Evolutionary conservation across 1,140 invertebrate species (phyloP), one percentile per base, ranked within the genome.

Genomic region (Ips typographus): DNA sequence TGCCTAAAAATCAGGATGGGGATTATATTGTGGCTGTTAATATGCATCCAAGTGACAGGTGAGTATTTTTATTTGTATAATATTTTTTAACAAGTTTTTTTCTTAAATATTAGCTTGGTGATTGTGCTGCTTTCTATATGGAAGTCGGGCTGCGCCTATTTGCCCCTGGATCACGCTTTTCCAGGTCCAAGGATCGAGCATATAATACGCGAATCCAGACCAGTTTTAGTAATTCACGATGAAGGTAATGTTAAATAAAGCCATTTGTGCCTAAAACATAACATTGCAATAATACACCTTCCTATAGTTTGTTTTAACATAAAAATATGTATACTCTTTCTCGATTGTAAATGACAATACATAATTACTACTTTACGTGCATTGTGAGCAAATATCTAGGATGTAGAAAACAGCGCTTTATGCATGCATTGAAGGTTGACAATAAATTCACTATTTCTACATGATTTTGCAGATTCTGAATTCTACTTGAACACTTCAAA

Each of bases 141-240:
- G 84, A 95, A 95, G 83, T 82, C 88, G 0, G 92, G 92, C 0
- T 90, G 89, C 52, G 89, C 91, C 0, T 95, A 94, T 79, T 79
- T 95, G 42, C 93, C 93, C 0, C 82, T 95, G 62, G 92, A 94
- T 77, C 85, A 87, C 1, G 86, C 85, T 56, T 93, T 93, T 74
- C 92, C 93, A 0, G 84, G 84, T 8, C 84, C 86, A 36, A 85
- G 93, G 69, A 84, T 94, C 4, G 84, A 87, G 39, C 91, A 94
- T 76, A 94, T 95, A 63, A 78, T 94, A 4, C 81, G 85, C 39
- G 93, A 95, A 76, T 84, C 91, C 0, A 83, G 88, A 70, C 92
- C 93, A 0, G 81, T 86, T 0, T 77, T 92, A 39, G 83, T 93
- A 0, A 81, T 94, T 40, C 84, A 87, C 49, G 90, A 93, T 72